Evolutionary conservation across 1,140 invertebrate genomes (phyloP).

Genomic region (Conus ventricosus): DNA sequence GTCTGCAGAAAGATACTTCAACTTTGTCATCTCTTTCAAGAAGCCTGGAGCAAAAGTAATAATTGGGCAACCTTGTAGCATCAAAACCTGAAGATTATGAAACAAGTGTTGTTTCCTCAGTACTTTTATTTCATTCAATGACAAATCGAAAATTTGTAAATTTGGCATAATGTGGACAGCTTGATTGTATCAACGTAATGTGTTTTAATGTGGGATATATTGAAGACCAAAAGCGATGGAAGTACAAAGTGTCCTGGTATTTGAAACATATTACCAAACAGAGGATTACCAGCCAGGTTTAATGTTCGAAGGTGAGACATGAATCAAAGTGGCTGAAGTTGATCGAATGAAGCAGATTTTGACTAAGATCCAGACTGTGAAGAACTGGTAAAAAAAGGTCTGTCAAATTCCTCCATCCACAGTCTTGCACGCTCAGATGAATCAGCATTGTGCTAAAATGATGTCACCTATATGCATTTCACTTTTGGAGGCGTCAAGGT

Average conservation of each 20-base stretch:
- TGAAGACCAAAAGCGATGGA: neutral
- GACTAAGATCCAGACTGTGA: no score
- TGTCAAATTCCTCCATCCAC: neutral
- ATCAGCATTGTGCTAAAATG: neutral
- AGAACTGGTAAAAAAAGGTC: neutral
- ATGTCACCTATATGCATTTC: neutral
- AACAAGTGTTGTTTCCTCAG: no score
- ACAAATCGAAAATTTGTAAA: neutral
- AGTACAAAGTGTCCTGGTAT: neutral
- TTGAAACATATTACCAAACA: neutral
- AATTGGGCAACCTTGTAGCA: slow-evolving; percentile 27
- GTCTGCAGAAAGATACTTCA: slow-evolving; percentile 39
- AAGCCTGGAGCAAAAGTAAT: slow-evolving; percentile 31
- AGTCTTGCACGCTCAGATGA: neutral
- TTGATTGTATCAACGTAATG: neutral
- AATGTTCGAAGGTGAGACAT: neutral
- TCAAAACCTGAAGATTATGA: neutral
- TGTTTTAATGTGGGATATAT: neutral
- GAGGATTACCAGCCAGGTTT: neutral
- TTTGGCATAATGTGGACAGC: neutral
- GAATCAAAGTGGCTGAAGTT: neutral
- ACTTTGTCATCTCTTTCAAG: slow-evolving; percentile 13
- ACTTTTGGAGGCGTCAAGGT: neutral
- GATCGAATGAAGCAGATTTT: no score
- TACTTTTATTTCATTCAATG: neutral